Conservation (phyloP, 2,888 invertebrate genomes). For the Philaethria dido region DNA sequence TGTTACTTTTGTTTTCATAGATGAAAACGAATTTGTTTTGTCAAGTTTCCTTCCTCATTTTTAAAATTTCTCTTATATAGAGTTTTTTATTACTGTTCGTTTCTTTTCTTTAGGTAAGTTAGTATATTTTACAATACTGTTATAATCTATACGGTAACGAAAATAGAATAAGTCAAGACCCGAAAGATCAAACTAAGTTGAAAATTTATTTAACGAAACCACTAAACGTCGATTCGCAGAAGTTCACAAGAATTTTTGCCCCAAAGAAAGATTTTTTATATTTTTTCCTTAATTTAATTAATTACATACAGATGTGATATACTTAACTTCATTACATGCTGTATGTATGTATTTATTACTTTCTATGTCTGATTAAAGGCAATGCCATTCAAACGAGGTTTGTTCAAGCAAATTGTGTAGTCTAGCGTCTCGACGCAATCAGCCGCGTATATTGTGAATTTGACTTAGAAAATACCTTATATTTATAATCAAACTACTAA, state of each 20-base stretch:
- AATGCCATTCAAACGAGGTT: slow-evolving; percentile 51
- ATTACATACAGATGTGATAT: neutral
- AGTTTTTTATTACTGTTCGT: no score
- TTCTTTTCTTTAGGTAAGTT: no score
- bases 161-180: neutral
- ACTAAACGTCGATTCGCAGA: no score
- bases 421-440: slow-evolving; percentile 75
- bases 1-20: neutral
- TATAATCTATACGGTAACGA: no score
- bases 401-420: slow-evolving; percentile 51
- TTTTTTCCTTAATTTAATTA: no score
- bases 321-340: neutral
- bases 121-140: neutral
- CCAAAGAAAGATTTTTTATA: no score
- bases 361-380: slow-evolving; percentile 28
- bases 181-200: neutral
- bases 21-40: neutral
- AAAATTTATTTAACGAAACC: no score
- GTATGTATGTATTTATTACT: slow-evolving; percentile 13
- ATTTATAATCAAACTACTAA: neutral
- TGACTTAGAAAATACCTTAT: slow-evolving; percentile 11
- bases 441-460: slow-evolving; percentile 60
- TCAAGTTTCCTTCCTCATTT: neutral
- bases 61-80: neutral
- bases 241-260: no score